Percentiles rank a stretch among this genome's conserved stretches.
Evolutionary conservation across 1,140 invertebrate genomes (phyloP).

Genomic region (Drosophila ogumai): DNA sequence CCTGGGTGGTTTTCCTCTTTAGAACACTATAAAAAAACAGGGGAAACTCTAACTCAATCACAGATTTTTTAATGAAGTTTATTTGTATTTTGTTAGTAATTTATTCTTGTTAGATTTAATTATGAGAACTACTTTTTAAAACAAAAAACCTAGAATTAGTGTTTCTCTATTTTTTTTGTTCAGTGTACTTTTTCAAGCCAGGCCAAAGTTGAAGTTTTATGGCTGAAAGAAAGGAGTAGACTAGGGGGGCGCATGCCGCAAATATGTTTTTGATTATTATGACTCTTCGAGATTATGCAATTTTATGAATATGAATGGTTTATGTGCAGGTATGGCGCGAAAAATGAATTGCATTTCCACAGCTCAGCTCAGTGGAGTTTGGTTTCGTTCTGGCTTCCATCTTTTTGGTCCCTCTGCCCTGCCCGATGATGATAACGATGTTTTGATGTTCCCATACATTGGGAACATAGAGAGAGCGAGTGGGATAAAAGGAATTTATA

Average conservation of each 20-base stretch:
- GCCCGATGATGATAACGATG: slow-evolving; percentile 45
- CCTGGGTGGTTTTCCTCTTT: slow-evolving; percentile 13
- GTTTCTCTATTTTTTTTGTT: not conserved
- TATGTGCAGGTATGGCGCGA: slow-evolving; percentile 59
- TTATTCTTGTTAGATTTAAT: not conserved
- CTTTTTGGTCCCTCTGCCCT: not conserved
- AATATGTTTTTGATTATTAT: slow-evolving; percentile 84
- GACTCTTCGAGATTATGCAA: slow-evolving; percentile 84
- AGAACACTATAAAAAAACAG: slow-evolving; percentile 4
- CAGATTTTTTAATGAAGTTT: not conserved
- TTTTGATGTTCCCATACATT: slow-evolving; percentile 45
- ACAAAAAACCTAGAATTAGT: not conserved
- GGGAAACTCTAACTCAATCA: not conserved
- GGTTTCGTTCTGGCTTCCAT: slow-evolving; percentile 5
- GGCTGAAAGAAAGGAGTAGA: slow-evolving; percentile 47
- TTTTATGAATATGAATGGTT: slow-evolving; percentile 82
- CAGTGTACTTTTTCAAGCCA: slow-evolving; percentile 23
- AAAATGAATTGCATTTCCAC: slow-evolving; percentile 57
- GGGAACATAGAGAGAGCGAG: slow-evolving; percentile 5
- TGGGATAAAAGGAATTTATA: slow-evolving; percentile 60
- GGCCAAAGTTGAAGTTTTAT: slow-evolving; percentile 78
- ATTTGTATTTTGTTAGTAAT: not conserved
- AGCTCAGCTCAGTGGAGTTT: slow-evolving; percentile 27
- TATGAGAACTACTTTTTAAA: not conserved
- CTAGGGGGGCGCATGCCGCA: slow-evolving; percentile 61